A percentile compares a stretch with the other conserved stretches of the same genome.
phyloP scores from a whole-genome alignment of 1,140 invertebrate species.

The Paracyclopina nana region DNA sequence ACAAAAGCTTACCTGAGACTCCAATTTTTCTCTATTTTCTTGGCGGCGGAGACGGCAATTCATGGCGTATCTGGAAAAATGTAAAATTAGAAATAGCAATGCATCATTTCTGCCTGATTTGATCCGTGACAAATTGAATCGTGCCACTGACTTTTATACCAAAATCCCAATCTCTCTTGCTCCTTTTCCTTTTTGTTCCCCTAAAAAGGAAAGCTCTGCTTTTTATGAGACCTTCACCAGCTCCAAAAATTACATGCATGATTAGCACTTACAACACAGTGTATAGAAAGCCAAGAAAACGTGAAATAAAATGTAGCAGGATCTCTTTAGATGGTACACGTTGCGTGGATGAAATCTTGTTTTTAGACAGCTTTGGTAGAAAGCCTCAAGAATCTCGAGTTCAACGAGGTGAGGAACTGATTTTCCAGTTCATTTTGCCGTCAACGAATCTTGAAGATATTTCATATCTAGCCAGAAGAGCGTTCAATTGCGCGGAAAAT shows the following conservation, averaged over 20 bases:
- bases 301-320: no score
- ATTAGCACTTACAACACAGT: background rate
- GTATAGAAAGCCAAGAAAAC: no score
- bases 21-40: background rate
- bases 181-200: background rate
- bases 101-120: background rate
- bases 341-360: no score
- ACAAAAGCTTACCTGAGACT: background rate
- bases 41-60: conserved; percentile 1
- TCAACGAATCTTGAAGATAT: no score
- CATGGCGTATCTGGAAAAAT: background rate
- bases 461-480: no score
- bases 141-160: background rate
- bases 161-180: background rate
- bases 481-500: no score
- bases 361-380: no score
- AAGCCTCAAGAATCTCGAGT: no score
- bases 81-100: background rate
- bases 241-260: no score
- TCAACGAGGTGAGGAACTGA: no score
- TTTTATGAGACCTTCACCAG: background rate
- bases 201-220: background rate
- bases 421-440: no score
- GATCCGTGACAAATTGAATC: background rate
- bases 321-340: no score